These are phyloP conservation scores for Papio anubis DNA, from an alignment of 2,113 vertebrate genomes.

Conservation along the genomic window DNA sequence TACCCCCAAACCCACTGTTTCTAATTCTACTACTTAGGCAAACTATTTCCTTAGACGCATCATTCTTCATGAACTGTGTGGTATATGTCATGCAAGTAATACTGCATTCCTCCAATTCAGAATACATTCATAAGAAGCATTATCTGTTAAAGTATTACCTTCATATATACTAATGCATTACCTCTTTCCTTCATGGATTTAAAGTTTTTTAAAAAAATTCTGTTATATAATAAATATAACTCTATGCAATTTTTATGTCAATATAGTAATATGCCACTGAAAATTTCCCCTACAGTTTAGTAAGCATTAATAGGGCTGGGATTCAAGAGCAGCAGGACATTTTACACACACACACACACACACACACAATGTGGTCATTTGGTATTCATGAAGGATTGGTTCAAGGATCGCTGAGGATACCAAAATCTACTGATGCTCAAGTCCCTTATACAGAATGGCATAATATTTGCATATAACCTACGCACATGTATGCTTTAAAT, in stretches of 20 bases:
- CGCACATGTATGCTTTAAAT: background rate
- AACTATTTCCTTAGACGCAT: slow-evolving; percentile 1
- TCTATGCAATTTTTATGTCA: background rate
- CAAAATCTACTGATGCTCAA: background rate
- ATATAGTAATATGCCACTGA: background rate
- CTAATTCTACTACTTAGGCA: slow-evolving; percentile 19
- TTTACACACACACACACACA: background rate
- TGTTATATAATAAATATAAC: background rate
- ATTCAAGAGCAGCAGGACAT: background rate
- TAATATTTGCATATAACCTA: background rate
- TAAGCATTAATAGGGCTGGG: background rate
- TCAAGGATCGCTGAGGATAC: background rate
- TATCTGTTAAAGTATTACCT: background rate
- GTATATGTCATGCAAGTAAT: background rate
- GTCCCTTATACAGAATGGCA: background rate
- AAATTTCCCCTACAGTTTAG: background rate
- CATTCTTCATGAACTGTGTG: background rate
- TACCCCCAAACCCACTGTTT: background rate
- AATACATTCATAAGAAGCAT: slow-evolving; percentile 8
- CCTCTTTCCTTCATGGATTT: background rate
- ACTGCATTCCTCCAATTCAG: background rate
- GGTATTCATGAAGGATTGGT: background rate
- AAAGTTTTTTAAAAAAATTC: background rate
- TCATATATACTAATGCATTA: background rate
- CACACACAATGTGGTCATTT: background rate